Base-by-base conservation (phyloP, 30 jellyfish, hydroid and myxozoan genomes). In the Aurelia sp. region DNA sequence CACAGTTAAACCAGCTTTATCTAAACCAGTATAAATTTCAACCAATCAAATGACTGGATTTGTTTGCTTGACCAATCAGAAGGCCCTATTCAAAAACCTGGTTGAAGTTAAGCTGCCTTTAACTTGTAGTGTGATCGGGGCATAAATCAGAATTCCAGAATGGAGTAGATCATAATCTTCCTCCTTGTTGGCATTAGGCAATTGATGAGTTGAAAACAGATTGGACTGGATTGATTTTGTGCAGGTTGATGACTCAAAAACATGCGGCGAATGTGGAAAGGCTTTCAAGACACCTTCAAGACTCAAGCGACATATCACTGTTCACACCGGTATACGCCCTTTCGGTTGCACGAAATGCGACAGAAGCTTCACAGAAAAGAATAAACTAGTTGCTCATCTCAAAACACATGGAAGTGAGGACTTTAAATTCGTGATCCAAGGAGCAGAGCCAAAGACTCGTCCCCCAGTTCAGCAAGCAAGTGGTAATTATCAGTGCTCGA, bases 241-340 rank as follows among this genome's bases (percentile, higher is more conserved):
- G n/a, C 27, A 53, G 73, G 76, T 50, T 6, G 78, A 31, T 13
- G 91, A 52, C 4, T 51, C 93, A 55, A 76, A 73, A 40, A 78
- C 89, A 71, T 84, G 93, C 66, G 75, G 72, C 4, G 77, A 70
- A 19, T 84, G 93, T 65, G 87, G 81, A 6, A 84, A 72, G 66
- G 62, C 40, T 41, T 84, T 84, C 77, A 64, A 76, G 33, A 84
- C 93, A 7, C 82, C 93, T 9, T 84, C 78, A 11, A 72, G 93
- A 30, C 80, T 84, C 23, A 72, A 48, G 40, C 80, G 93, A 37
- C 93, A 84, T 31, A 66, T 71, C 65, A 79, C 87, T 18, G 78
- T 84, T 37, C 93, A 72, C 93, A 84, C 85, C 0, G 85, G 91
- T 9, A 74, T 59, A 27, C 72, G 83, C 6, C 78, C 93, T 5